Conservation (phyloP, 2,113 vertebrate species). For the Mobula birostris region DNA sequence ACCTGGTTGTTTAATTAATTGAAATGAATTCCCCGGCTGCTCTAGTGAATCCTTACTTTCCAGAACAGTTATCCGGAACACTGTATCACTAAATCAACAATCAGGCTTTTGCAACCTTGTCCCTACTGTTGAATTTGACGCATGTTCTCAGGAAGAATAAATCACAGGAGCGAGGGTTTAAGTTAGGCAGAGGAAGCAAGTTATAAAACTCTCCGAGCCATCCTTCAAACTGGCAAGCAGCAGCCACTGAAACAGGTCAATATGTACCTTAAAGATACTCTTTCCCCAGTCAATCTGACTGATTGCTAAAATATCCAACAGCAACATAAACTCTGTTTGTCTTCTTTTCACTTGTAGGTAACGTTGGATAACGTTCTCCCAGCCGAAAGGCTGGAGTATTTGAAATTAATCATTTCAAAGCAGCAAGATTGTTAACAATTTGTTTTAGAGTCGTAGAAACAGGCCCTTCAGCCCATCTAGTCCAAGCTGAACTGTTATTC, state of each 20-base stretch:
- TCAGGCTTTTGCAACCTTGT: too few relatives aligned
- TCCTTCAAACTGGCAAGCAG: too few relatives aligned
- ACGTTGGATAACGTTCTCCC: not conserved
- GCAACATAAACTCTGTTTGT: not conserved
- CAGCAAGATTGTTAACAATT: not conserved
- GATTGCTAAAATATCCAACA: not conserved
- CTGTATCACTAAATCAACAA: too few relatives aligned
- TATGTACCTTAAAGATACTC: not conserved
- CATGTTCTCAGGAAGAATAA: not conserved
- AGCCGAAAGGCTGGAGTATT: not conserved
- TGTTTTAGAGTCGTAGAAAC: too few relatives aligned
- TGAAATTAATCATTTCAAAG: not conserved
- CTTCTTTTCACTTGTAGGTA: not conserved
- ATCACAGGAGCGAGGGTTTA: not conserved
- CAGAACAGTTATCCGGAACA: too few relatives aligned
- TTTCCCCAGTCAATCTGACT: not conserved
- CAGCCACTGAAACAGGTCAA: not conserved
- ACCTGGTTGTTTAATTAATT: too few relatives aligned
- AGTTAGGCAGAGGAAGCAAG: not conserved
- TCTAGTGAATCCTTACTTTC: too few relatives aligned
- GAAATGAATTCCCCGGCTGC: too few relatives aligned
- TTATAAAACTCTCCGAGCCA: not conserved
- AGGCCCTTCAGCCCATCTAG: not conserved
- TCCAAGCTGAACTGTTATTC: not conserved
- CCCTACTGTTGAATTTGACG: not conserved